A percentile compares a stretch with the other conserved stretches of the same genome.
Conservation (phyloP, 1,140 invertebrate species). For the Drosophila pseudoananassae region DNA sequence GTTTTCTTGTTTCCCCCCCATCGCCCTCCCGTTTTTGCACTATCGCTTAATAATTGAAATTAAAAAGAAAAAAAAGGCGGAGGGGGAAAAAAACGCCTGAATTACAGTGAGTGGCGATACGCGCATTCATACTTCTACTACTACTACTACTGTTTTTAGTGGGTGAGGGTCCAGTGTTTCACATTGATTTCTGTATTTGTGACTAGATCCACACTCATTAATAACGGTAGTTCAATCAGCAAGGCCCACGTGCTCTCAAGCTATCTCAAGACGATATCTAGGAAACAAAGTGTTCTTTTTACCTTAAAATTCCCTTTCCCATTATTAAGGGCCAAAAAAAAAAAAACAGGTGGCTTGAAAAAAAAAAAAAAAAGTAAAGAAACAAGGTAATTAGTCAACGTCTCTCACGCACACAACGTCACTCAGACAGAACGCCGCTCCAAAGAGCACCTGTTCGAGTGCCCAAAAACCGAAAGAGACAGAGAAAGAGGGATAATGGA, state of each 20-base stretch:
- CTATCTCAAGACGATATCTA: neutral
- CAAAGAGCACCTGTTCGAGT: slow-evolving; percentile 53
- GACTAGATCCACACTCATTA: slow-evolving; percentile 85
- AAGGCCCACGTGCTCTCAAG: slow-evolving; percentile 28
- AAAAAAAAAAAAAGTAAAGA: slow-evolving; percentile 19
- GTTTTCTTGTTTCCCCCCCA: slow-evolving; percentile 53
- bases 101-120: slow-evolving; percentile 33
- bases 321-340: slow-evolving; percentile 32
- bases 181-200: slow-evolving; percentile 80
- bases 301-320: slow-evolving; percentile 12
- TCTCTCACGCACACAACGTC: slow-evolving; percentile 59
- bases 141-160: slow-evolving; percentile 83
- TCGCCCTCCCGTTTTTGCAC: slow-evolving; percentile 64
- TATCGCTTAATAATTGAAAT: slow-evolving; percentile 80
- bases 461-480: slow-evolving; percentile 18
- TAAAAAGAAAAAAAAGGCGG: slow-evolving; percentile 38
- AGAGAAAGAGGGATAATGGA: slow-evolving; percentile 11
- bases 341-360: slow-evolving; percentile 61
- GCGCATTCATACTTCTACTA: slow-evolving; percentile 4
- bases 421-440: slow-evolving; percentile 63
- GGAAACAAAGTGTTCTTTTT: neutral
- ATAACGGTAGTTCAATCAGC: slow-evolving; percentile 80
- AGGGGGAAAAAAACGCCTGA: slow-evolving; percentile 13
- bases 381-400: slow-evolving; percentile 70
- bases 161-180: slow-evolving; percentile 84